Evolutionary conservation across 1,140 invertebrate genomes (phyloP).

Genomic region (Panagrolaimus sp.): DNA sequence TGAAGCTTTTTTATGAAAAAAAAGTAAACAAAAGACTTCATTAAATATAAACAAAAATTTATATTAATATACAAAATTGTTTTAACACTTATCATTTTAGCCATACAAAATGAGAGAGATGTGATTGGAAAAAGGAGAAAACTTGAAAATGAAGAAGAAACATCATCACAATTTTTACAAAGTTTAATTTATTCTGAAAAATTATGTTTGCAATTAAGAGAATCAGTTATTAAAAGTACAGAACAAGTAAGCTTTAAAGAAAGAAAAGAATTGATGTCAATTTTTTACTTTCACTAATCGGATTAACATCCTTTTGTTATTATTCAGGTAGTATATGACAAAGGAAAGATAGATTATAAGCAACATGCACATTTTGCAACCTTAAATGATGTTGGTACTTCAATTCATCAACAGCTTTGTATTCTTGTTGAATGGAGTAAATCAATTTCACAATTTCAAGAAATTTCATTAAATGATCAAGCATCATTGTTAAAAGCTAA

Average conservation of each 20-base stretch:
- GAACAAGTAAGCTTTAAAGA: slow-evolving; percentile 41
- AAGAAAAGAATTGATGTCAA: slow-evolving; percentile 32
- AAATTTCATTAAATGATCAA: slow-evolving; percentile 52
- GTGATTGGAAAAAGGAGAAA: slow-evolving; percentile 48
- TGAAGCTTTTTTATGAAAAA: too few species aligned
- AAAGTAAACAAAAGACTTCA: too few species aligned
- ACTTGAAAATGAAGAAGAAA: not conserved
- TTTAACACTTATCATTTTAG: too few species aligned
- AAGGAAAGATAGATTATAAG: slow-evolving; percentile 27
- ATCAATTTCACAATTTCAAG: slow-evolving; percentile 45
- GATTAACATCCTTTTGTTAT: not conserved
- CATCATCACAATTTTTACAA: slow-evolving; percentile 19
- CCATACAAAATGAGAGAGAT: slow-evolving; percentile 55
- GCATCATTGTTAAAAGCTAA: slow-evolving; percentile 56
- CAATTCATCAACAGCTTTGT: slow-evolving; percentile 51
- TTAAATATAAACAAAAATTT: too few species aligned
- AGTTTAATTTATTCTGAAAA: slow-evolving; percentile 42
- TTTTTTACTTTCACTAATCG: too few species aligned
- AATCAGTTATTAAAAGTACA: slow-evolving; percentile 53
- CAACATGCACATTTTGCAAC: slow-evolving; percentile 35
- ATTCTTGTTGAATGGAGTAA: slow-evolving; percentile 58
- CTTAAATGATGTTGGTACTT: slow-evolving; percentile 53
- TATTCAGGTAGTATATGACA: slow-evolving; percentile 33
- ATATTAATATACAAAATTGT: too few species aligned
- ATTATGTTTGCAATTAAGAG: slow-evolving; percentile 48